Evolutionary conservation across 1,140 invertebrate genomes (phyloP).

Genomic region (Sarcophaga bullata): DNA sequence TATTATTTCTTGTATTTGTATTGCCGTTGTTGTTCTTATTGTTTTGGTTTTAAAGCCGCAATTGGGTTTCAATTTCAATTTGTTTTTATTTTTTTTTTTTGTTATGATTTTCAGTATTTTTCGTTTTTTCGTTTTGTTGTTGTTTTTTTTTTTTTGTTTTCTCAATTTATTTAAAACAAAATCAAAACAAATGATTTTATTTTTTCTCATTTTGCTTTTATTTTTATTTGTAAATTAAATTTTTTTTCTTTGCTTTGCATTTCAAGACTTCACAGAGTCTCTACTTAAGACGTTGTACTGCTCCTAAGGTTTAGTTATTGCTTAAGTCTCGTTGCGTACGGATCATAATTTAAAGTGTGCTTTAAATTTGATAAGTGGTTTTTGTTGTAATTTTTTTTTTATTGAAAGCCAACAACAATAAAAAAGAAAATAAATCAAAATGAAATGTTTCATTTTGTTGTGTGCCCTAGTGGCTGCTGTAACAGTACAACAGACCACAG

Average conservation of each 20-base stretch:
- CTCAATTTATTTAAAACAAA: too few species aligned
- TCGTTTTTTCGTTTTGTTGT: constrained; percentile 13
- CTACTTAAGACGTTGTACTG: constrained; percentile 20
- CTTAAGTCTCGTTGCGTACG: constrained; percentile 27
- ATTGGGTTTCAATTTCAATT: constrained; percentile 6
- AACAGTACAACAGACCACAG: constrained; percentile 51
- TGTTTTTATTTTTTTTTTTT: neutral
- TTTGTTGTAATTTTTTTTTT: constrained; percentile 1
- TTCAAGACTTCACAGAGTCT: constrained; percentile 19
- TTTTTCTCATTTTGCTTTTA: too few species aligned
- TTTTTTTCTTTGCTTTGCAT: neutral
- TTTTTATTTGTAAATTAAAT: too few species aligned
- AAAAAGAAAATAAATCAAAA: constrained; percentile 45
- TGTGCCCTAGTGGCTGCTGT: constrained; percentile 60
- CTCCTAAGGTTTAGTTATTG: neutral
- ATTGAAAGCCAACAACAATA: constrained; percentile 29
- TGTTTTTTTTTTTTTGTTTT: constrained; percentile 27
- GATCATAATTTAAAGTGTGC: neutral
- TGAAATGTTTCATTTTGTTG: constrained; percentile 58
- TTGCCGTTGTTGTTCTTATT: neutral
- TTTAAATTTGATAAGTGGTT: neutral
- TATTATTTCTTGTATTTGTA: neutral
- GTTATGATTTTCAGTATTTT: neutral
- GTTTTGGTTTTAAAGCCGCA: constrained; percentile 1
- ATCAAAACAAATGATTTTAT: too few species aligned